These are phyloP conservation scores for Prietella phreatophila DNA, from an alignment of 2,113 vertebrate species.

Conservation along the genomic window DNA sequence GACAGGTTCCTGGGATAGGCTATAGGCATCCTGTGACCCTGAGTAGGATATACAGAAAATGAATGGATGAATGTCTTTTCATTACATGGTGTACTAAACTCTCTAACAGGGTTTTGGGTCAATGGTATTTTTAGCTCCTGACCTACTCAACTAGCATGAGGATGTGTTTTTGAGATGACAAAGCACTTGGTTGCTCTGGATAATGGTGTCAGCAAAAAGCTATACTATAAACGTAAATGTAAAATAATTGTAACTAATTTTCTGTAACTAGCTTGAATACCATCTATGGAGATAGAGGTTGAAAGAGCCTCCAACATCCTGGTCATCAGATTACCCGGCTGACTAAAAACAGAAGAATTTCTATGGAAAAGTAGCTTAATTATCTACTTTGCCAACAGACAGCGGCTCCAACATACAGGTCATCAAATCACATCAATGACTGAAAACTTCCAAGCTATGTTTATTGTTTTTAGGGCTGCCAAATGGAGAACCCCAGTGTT, in stretches of 20 bases:
- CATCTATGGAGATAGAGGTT: background rate
- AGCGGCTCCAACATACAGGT: background rate
- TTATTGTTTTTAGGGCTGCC: constrained; percentile 72
- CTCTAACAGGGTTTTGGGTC: background rate
- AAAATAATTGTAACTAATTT: background rate
- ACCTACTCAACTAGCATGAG: background rate
- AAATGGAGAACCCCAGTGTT: constrained; percentile 70
- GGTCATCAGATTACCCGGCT: background rate
- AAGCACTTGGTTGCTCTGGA: background rate
- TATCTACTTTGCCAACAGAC: background rate
- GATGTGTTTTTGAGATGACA: background rate
- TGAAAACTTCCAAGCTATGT: background rate
- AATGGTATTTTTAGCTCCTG: background rate
- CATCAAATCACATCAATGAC: background rate
- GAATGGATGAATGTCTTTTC: background rate
- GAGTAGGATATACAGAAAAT: too few species aligned
- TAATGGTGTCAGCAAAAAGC: background rate
- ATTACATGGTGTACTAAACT: background rate
- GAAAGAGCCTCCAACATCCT: background rate
- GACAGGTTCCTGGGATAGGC: too few species aligned
- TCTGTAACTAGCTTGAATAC: background rate
- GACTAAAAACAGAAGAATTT: background rate
- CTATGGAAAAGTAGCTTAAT: background rate
- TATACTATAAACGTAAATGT: background rate
- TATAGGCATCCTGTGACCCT: too few species aligned